Evolutionary conservation across 2,797 vertebrate species (phyloP).

Genomic region (Harpagifer antarcticus): DNA sequence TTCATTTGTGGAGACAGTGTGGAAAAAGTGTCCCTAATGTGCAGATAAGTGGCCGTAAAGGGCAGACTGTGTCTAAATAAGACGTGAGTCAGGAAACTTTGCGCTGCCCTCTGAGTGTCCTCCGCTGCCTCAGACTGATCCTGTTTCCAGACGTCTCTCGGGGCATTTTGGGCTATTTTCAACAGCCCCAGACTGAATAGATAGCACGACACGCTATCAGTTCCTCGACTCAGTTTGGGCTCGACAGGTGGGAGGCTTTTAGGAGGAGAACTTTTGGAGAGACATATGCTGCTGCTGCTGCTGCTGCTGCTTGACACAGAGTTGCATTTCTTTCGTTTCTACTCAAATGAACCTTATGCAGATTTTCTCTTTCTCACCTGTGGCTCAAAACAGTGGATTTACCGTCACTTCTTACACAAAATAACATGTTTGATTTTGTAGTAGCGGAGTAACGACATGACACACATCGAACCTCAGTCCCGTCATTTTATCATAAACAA

Average conservation of each 20-base stretch:
- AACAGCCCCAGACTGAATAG: slow-evolving; percentile 53
- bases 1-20: slow-evolving; percentile 24
- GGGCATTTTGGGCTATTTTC: slow-evolving; percentile 68
- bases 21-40: slow-evolving; percentile 25
- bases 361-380: too few species aligned
- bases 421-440: too few species aligned
- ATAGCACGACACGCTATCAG: slow-evolving; percentile 36
- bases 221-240: slow-evolving; percentile 40
- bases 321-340: too few species aligned
- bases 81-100: slow-evolving; percentile 47
- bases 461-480: too few species aligned
- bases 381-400: too few species aligned
- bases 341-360: too few species aligned
- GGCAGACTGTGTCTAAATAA: slow-evolving; percentile 28
- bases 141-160: slow-evolving; percentile 58
- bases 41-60: slow-evolving; percentile 18
- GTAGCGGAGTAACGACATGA: too few species aligned
- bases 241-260: slow-evolving; percentile 1
- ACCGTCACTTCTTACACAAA: too few species aligned
- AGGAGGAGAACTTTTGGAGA: neutral
- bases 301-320: too few species aligned
- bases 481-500: too few species aligned
- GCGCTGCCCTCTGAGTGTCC: slow-evolving; percentile 50
- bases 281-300: too few species aligned
- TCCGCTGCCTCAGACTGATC: slow-evolving; percentile 55